phyloP scores from a whole-genome alignment of 2,113 vertebrate species.

The Chinchilla lanigera region DNA sequence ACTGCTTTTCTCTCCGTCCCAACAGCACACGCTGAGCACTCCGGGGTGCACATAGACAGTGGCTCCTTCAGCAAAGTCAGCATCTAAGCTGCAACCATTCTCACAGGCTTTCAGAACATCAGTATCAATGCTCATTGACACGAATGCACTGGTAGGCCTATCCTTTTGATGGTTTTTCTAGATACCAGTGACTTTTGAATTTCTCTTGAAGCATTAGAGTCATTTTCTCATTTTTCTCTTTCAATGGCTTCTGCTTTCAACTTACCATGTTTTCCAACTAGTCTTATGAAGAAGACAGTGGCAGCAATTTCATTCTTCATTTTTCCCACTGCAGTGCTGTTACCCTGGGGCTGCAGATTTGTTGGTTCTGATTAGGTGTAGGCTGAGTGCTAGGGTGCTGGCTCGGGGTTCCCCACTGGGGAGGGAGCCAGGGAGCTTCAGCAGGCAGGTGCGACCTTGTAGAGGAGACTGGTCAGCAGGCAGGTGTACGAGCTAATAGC shows the following conservation, averaged over 20 bases:
- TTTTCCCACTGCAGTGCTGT: slow-evolving; percentile 59
- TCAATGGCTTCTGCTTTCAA: slow-evolving; percentile 76
- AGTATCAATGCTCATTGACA: slow-evolving; percentile 89
- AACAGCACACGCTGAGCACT: slow-evolving; percentile 90
- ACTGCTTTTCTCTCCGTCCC: slow-evolving; percentile 89
- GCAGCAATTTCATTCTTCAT: slow-evolving; percentile 85
- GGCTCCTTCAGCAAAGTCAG: slow-evolving; percentile 90
- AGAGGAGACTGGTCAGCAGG: neutral
- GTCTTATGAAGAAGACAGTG: slow-evolving; percentile 80
- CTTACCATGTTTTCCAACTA: slow-evolving; percentile 81
- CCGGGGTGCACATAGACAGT: slow-evolving; percentile 93
- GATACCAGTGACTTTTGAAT: slow-evolving; percentile 84
- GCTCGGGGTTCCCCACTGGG: neutral
- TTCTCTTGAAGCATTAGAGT: slow-evolving; percentile 79
- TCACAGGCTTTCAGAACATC: slow-evolving; percentile 89
- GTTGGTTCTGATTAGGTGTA: neutral
- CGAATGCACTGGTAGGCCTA: slow-evolving; percentile 89
- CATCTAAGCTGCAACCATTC: slow-evolving; percentile 86
- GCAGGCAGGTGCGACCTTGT: neutral
- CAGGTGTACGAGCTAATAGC: neutral
- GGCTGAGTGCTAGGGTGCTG: neutral
- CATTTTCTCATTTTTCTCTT: slow-evolving; percentile 71
- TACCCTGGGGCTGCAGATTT: neutral
- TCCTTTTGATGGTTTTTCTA: slow-evolving; percentile 82
- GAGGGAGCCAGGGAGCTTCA: neutral